Conservation (phyloP, 2,797 vertebrate species). For the Muraenolepis orangiensis region DNA sequence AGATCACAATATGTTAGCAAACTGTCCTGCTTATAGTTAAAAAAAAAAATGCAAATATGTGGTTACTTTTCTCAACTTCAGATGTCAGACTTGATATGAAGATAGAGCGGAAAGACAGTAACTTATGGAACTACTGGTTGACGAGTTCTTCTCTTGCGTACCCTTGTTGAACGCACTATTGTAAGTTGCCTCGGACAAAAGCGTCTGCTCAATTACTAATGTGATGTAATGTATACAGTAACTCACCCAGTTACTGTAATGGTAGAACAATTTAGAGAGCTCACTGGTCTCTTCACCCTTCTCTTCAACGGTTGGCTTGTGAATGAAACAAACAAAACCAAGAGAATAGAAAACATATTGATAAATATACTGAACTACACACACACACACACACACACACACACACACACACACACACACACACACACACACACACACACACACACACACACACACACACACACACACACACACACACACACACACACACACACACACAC, state of each 20-base stretch:
- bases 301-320: not conserved
- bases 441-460: not conserved
- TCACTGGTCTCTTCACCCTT: not conserved
- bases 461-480: not conserved
- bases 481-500: not conserved
- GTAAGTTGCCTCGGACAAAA: no score
- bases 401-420: not conserved
- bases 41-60: no score
- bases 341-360: not conserved
- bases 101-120: not conserved
- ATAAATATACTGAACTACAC: not conserved
- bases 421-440: not conserved
- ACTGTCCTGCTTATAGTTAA: not conserved
- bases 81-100: not conserved
- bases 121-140: no score
- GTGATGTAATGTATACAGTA: no score
- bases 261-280: slow-evolving; percentile 18
- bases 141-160: no score
- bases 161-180: no score
- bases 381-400: not conserved
- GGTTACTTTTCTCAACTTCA: not conserved
- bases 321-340: not conserved
- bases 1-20: not conserved
- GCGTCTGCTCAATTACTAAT: no score
- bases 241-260: slow-evolving; percentile 47